Conservation (phyloP, 2,113 vertebrate species). For the Chamaetylas fuelleborni region DNA sequence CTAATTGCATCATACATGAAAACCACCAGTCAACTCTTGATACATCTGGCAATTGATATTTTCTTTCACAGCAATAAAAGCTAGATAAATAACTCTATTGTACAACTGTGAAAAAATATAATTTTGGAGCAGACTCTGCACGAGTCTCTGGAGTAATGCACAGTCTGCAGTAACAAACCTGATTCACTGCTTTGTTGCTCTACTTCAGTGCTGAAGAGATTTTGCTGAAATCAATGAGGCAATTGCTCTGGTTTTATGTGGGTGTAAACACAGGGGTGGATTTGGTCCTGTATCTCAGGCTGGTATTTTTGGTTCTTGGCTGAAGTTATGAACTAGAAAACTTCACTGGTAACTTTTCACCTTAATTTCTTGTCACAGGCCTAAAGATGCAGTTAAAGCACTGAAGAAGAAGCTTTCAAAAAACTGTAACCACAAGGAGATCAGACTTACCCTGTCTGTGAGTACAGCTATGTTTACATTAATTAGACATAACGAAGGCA, state of each 20-base stretch:
- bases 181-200: not conserved
- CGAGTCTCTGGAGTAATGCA: not conserved
- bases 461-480: slow-evolving; percentile 64
- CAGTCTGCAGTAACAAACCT: not conserved
- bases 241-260: not conserved
- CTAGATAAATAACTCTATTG: not conserved
- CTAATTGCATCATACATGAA: not conserved
- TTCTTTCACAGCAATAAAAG: not conserved
- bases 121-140: not conserved
- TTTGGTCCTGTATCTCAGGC: not conserved
- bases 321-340: not conserved
- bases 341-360: not conserved
- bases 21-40: not conserved
- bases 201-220: not conserved
- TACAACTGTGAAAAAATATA: not conserved
- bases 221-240: not conserved
- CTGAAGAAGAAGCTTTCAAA: slow-evolving; percentile 79
- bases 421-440: slow-evolving; percentile 82
- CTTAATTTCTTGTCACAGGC: slow-evolving; percentile 58
- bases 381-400: slow-evolving; percentile 80
- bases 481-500: slow-evolving; percentile 25
- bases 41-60: not conserved
- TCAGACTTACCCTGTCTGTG: slow-evolving; percentile 78
- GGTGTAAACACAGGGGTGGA: not conserved
- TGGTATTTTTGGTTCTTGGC: not conserved